Conservation (phyloP, 2,888 invertebrate genomes). For the Nycteola revayana region DNA sequence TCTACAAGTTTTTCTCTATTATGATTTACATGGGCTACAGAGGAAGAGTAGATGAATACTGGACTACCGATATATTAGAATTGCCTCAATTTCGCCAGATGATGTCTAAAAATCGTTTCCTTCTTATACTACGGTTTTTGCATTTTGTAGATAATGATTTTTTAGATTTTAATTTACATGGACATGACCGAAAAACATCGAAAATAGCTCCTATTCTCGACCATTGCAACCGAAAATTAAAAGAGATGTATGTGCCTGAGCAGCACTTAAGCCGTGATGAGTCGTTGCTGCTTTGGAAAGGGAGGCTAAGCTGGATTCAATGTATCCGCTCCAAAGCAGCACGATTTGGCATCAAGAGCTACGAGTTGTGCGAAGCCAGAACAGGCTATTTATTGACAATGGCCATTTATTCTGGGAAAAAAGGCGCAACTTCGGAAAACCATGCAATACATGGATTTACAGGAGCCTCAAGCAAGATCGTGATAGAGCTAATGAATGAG, state of each 20-base stretch:
- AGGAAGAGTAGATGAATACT: constrained; percentile 14
- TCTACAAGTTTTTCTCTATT: constrained; percentile 7
- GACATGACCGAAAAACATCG: constrained; percentile 8
- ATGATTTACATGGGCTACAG: constrained; percentile 9
- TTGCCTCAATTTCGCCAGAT: constrained; percentile 14
- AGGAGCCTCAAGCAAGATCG: constrained; percentile 17
- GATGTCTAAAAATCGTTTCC: constrained; percentile 12
- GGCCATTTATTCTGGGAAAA: constrained; percentile 7
- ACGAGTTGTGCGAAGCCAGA: constrained; percentile 15
- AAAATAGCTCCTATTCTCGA: constrained; percentile 10
- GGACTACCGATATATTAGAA: constrained; percentile 10
- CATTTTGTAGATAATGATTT: constrained; percentile 17
- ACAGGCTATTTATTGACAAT: constrained; percentile 9
- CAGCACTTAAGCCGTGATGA: constrained; percentile 13
- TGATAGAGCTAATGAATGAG: constrained; percentile 13
- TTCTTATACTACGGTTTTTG: constrained; percentile 10
- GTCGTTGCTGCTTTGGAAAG: constrained; percentile 21
- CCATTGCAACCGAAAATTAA: constrained; percentile 12
- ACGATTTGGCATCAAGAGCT: constrained; percentile 21
- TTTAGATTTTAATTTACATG: constrained; percentile 4
- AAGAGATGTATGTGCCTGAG: constrained; percentile 6
- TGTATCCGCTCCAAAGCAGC: constrained; percentile 21
- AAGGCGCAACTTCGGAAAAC: background rate
- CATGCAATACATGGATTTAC: constrained; percentile 15
- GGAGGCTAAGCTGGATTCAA: constrained; percentile 18